Evolutionary conservation across 2,113 vertebrate species (phyloP).

Genomic region (Malurus melanocephalus): DNA sequence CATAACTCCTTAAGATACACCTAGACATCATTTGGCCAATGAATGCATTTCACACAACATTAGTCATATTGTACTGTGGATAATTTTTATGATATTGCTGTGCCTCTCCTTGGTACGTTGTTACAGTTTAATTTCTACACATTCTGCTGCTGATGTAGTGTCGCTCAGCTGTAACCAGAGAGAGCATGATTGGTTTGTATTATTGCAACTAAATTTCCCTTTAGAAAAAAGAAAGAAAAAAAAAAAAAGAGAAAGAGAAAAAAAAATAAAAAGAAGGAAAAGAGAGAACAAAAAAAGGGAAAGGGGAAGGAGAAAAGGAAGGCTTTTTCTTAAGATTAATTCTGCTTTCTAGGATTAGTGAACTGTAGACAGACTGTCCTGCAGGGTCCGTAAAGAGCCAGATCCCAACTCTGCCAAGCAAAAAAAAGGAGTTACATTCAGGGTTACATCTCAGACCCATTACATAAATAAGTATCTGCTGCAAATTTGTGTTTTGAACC

Average conservation of each 20-base stretch:
- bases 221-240: not conserved
- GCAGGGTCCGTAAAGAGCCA: not conserved
- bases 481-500: not conserved
- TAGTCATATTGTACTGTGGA: slow-evolving; percentile 58
- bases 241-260: accelerated
- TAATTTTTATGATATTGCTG: slow-evolving; percentile 49
- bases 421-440: not conserved
- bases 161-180: slow-evolving; percentile 29
- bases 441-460: not conserved
- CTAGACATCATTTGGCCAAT: slow-evolving; percentile 45
- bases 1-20: slow-evolving; percentile 60
- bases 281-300: too few relatives aligned
- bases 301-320: not conserved
- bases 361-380: not conserved
- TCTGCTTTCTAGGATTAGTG: slow-evolving; percentile 5
- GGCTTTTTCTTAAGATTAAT: not conserved
- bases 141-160: slow-evolving; percentile 34
- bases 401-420: not conserved
- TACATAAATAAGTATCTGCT: not conserved
- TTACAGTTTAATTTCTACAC: slow-evolving; percentile 56
- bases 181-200: not conserved
- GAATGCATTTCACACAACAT: slow-evolving; percentile 67
- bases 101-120: slow-evolving; percentile 40
- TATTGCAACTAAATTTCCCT: not conserved
- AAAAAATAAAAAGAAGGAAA: too few relatives aligned